Evolutionary conservation across 2,113 vertebrate species (phyloP).

Genomic region (Odontesthes bonariensis): DNA sequence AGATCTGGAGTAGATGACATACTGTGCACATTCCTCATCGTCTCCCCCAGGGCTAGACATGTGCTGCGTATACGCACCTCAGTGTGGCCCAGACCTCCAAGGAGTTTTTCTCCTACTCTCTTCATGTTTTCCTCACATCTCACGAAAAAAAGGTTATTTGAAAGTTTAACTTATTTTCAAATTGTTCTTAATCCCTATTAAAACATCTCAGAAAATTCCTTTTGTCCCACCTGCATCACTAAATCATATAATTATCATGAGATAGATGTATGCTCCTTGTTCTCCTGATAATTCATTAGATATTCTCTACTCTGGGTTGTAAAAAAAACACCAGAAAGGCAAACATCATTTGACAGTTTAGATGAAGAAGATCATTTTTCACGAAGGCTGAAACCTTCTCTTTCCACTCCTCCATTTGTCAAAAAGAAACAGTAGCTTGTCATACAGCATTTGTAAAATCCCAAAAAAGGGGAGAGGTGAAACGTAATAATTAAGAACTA

Average conservation of each 20-base stretch:
- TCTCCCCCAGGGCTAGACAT: constrained; percentile 43
- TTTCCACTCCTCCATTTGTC: neutral
- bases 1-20: constrained; percentile 49
- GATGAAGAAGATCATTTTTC: neutral
- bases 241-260: too few species aligned
- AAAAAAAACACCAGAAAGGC: neutral
- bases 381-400: neutral
- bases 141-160: neutral
- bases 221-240: neutral
- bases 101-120: neutral
- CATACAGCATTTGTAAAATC: neutral
- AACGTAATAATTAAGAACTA: constrained; percentile 3
- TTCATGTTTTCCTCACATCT: neutral
- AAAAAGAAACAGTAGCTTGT: neutral
- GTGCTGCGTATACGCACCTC: constrained; percentile 45
- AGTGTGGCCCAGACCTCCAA: constrained; percentile 13
- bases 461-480: neutral
- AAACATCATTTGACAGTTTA: neutral
- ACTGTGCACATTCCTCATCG: constrained; percentile 53
- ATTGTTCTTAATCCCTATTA: too few species aligned
- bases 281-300: neutral
- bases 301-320: neutral
- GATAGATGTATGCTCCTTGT: too few species aligned
- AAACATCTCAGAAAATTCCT: neutral
- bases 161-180: neutral